Base-by-base conservation (phyloP, 2,888 invertebrate species). In the Brenthis ino region DNA sequence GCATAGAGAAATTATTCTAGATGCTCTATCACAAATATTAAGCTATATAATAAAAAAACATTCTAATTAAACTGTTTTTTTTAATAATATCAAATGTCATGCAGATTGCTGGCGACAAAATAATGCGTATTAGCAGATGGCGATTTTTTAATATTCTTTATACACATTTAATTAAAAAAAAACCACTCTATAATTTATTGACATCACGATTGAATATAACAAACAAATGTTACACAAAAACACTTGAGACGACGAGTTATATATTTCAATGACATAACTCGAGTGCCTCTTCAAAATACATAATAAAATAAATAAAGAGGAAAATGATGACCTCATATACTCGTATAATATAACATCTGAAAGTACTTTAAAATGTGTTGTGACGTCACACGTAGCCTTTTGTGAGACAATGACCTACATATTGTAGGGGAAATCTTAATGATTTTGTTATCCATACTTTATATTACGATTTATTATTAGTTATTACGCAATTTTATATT, bases 191-290 rank as follows among this genome's bases (percentile, higher is more conserved):
- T 24, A 58, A 20, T 47, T 16, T n/a, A 64, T 51, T 58, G 3
- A 16, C 51, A 48, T 5, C 28, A 65, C 11, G 3, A 24, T 20
- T 64, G 50, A 37, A 50, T 14, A 56, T 37, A 51, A 8, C 58
- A 68, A 67, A 68, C 54, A 68, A 37, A 50, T 12, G 20, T 64
- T 43, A 70, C 43, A 67, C 58, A 70, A 70, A 55, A 57, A 58
- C 68, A 72, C 71, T 72, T 69, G n/a, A 72, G 14, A 54, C 28
- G 58, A 65, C 70, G 69, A 68, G 60, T 33, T 57, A 48, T 48
- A 16, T 4, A 60, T 37, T 55, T 33, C 61, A 67, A 60, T 65
- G 64, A 57, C 56, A 67, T 50, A 20, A 14, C 50, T 65, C 37
- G 47, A 71, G 70, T 55, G 37, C n/a, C 58, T 60, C 61, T 57